Percentiles rank a stretch among this genome's conserved stretches.
phyloP scores from a whole-genome alignment of 2,113 vertebrate genomes.

The Prolemur simus region DNA sequence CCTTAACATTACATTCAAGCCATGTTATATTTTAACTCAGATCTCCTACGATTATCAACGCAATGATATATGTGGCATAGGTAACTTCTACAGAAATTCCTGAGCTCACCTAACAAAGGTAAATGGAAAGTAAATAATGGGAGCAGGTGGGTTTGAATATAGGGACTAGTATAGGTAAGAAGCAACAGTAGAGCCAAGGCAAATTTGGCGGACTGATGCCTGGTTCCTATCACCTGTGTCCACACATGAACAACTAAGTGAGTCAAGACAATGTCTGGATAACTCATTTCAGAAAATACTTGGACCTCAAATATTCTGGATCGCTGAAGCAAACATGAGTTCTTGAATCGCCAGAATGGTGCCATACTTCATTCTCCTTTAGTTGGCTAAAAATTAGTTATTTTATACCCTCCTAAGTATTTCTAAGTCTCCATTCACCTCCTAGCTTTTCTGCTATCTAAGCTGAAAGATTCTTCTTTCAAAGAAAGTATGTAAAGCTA shows the following conservation, averaged over 20 bases:
- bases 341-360: neutral
- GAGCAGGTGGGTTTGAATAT: neutral
- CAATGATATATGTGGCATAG: neutral
- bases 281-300: constrained; percentile 15
- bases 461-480: neutral
- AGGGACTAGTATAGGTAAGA: neutral
- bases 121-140: neutral
- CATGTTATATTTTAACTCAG: neutral
- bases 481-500: neutral
- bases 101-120: neutral
- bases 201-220: neutral
- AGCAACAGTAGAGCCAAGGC: neutral
- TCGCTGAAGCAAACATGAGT: neutral
- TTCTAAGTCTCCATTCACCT: neutral
- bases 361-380: neutral
- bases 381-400: neutral
- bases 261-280: neutral
- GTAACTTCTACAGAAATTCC: neutral
- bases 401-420: neutral
- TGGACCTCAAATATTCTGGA: neutral
- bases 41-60: neutral
- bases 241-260: neutral
- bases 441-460: neutral
- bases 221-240: neutral
- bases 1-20: neutral